Conservation (phyloP, 2,113 vertebrate genomes). For the Sylvia atricapilla region DNA sequence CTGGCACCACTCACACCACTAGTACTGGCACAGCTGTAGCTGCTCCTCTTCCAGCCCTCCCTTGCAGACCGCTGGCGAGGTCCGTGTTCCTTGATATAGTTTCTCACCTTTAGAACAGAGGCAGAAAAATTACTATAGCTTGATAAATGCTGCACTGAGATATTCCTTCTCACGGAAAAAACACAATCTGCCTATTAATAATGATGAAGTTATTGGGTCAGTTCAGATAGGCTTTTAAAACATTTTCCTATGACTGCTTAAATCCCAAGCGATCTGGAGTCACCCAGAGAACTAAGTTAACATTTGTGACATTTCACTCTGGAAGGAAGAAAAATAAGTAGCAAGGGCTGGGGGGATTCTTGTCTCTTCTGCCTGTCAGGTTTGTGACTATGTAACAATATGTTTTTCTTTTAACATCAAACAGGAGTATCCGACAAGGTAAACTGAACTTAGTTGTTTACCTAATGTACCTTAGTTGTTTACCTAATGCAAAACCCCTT, state of each 20-base stretch:
- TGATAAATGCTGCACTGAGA: background rate
- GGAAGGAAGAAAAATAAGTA: background rate
- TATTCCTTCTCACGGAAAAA: background rate
- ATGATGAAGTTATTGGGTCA: background rate
- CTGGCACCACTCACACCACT: conserved; percentile 87
- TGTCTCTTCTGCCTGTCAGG: background rate
- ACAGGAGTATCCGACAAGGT: background rate
- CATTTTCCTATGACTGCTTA: background rate
- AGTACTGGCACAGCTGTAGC: conserved; percentile 87
- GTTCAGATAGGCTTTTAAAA: background rate
- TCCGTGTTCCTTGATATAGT: conserved; percentile 92
- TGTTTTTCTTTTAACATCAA: background rate
- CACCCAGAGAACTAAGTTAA: background rate
- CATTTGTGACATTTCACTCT: background rate
- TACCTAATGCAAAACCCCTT: background rate
- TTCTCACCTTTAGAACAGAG: conserved; percentile 82
- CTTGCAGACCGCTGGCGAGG: conserved; percentile 85
- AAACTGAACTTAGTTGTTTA: background rate
- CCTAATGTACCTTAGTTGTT: background rate
- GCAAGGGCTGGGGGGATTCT: background rate
- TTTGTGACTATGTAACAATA: background rate
- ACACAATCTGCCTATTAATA: background rate
- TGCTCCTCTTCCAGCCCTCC: conserved; percentile 92
- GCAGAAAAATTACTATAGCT: background rate
- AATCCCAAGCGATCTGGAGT: background rate